Base-by-base conservation (phyloP, 2,797 vertebrate species). In the Liasis olivaceus region DNA sequence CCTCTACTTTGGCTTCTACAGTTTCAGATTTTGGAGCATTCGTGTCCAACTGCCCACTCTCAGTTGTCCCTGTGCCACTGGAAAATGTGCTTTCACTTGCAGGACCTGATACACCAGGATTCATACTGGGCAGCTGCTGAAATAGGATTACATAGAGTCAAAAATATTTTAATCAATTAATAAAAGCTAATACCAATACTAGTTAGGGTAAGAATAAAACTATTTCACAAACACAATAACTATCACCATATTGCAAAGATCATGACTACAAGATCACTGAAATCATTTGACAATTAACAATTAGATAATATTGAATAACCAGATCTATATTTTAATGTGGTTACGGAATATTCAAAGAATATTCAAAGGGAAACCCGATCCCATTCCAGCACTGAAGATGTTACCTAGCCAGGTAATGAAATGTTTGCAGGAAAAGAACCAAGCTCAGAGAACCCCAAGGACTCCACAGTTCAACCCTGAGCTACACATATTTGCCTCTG, bases 61-160 rank as follows among this genome's bases (percentile, higher is more conserved):
- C 96, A 94, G 91, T 96, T 92, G 93, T 93, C 89, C 96, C 98
- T 94, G 95, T 94, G 95, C 94, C 98, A 95, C 98, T 98, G 97
- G 97, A 97, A 95, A 96, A 97, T 77, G 96, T 85, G 87, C 90
- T 96, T 95, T 98, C 98, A 0, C 87, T 97, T 96, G 96, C 97
- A 96, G 97, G 96, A 92, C 95, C 95, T 15, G 97, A 93, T 90
- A 96, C 95, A 94, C 96, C 96, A 89, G 98, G 95, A 97, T 97
- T 98, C 96, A 97, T 92, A 95, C 96, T 89, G 1, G 98, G 98
- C 94, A 98, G 97, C 98, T 98, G 92, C 95, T 97, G 26, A 93
- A 66, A 95, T 42, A 94, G 90, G 24, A n/a, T 60, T 22, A 93
- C 13, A 87, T 1, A 28, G 6, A 60, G n/a, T 92, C 77, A 93